Evolutionary conservation across 2,888 invertebrate species (phyloP), one percentile per base, ranked within the genome.

Genomic region (Agriopis marginaria): DNA sequence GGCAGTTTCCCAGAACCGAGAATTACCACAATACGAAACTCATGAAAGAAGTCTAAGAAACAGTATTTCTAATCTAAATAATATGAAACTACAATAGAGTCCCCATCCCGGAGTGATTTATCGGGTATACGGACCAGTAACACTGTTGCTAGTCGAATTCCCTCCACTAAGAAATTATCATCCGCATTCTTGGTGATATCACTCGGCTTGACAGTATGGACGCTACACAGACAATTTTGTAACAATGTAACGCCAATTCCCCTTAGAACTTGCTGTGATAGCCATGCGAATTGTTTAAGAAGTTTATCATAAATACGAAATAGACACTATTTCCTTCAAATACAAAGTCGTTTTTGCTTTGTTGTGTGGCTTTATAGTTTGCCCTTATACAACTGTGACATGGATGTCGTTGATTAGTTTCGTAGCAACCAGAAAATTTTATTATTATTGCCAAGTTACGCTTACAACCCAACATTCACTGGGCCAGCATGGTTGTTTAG

Each of bases 151-250:
- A 70, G 54, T 66, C 70, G 63, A 66, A 60, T 66, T 59, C 63
- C 54, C 63, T 64, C 53, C 55, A 10, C 61, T 54, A 56, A 70
- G 70, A 70, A 65, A 70, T 65, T 65, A 65, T 69, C 65, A 65
- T 70, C 70, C 70, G 70, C 70, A 70, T 70, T 70, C 70, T 66
- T 66, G 65, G 53, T 66, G 62, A 61, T 68, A 63, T 59, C 59
- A 55, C n/a, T 54, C 14, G 11, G 12, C 12, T 11, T 45, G 14
- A 3, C 69, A 69, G 69, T 69, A 69, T 45, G 65, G 56, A n/a
- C 23, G 75, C 70, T 71, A 73, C 76, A 75, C 79, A 44, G 45
- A 50, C 3, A 40, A 42, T 8, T 7, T 51, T 7, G 10, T 50
- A 42, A 61, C 61, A 61, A 42, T 42, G 61, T 61, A 61, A 51